Evolutionary conservation across 2,888 invertebrate species (phyloP), one percentile per base, ranked within the genome.

Genomic region (Mechanitis mazaeus): DNA sequence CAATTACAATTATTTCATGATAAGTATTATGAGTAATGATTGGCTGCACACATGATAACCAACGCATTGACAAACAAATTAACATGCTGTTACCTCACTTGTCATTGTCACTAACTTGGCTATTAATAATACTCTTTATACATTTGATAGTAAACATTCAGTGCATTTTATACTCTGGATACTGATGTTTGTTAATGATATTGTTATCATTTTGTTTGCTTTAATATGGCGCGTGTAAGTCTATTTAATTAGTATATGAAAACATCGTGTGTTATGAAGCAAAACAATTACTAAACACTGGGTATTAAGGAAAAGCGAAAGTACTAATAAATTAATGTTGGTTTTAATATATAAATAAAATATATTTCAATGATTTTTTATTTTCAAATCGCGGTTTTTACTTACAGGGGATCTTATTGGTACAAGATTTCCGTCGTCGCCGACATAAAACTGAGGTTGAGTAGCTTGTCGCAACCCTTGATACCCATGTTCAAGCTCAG

Each of bases 401-500:
- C 92, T 92, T 91, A 93, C 93, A 77, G 92, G 80, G 74, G 88
- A 84, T 81, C 89, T 87, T 85, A 91, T 78, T 70, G 89, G 87
- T 66, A 91, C 90, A 80, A 93, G 91, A 87, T 92, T 93, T 81
- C 92, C 92, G 84, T 93, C 92, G 75, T 92, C 92, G 75, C 94
- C 94, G 79, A 94, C 92, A 90, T 93, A 94, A 88, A 95, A 94
- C 77, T 94, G 92, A 67, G 93, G 93, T 69, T 92, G 91, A 78
- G 91, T 84, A 72, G 93, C 92, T 86, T 94, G 94, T 81, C 94
- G 93, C 82, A 95, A 91, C 77, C 94, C 96, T 92, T 96, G 96
- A 91, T 97, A 97, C 74, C 97, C 97, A 91, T 95, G 95, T 91
- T 97, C 97, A 78, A 97, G 91, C 91, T 97, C 96, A 83, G 96